Conservation (phyloP, 2,888 invertebrate species). For the Apotomis betuletana region DNA sequence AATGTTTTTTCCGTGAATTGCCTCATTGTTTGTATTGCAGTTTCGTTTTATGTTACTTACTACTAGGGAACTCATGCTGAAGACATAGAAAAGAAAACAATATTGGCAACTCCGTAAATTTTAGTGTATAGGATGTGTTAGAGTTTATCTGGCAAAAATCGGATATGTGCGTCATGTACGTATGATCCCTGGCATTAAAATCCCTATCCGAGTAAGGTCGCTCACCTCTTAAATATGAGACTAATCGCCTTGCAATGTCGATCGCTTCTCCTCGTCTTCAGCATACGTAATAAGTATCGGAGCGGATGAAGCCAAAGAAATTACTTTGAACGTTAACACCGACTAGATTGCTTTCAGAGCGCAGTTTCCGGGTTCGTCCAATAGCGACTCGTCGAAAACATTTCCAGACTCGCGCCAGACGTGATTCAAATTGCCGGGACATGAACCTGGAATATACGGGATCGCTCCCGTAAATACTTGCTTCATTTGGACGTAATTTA, state of each 20-base stretch:
- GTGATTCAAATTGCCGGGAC: slow-evolving; percentile 57
- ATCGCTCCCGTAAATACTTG: slow-evolving; percentile 57
- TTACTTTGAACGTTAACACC: slow-evolving; percentile 71
- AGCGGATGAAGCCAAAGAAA: slow-evolving; percentile 67
- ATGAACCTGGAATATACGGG: slow-evolving; percentile 60
- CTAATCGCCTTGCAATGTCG: background rate
- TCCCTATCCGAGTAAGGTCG: background rate
- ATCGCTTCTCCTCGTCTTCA: slow-evolving; percentile 38
- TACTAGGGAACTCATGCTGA: too few species aligned
- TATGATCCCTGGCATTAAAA: background rate
- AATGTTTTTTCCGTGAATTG: too few species aligned
- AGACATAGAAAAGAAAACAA: too few species aligned
- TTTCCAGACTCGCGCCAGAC: slow-evolving; percentile 59
- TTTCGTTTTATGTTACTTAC: too few species aligned
- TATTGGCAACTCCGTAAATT: too few species aligned
- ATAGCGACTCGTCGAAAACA: slow-evolving; percentile 59
- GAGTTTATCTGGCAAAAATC: too few species aligned
- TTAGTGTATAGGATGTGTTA: too few species aligned
- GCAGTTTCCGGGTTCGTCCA: slow-evolving; percentile 61
- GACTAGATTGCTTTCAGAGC: slow-evolving; percentile 72
- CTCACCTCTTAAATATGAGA: background rate
- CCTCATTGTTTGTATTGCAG: too few species aligned
- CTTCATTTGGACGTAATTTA: slow-evolving; percentile 36
- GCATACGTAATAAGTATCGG: slow-evolving; percentile 44
- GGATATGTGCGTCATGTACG: too few species aligned